Evolutionary conservation across 2,888 invertebrate species (phyloP), one percentile per base, ranked within the genome.

Genomic region (Nomada fucata): DNA sequence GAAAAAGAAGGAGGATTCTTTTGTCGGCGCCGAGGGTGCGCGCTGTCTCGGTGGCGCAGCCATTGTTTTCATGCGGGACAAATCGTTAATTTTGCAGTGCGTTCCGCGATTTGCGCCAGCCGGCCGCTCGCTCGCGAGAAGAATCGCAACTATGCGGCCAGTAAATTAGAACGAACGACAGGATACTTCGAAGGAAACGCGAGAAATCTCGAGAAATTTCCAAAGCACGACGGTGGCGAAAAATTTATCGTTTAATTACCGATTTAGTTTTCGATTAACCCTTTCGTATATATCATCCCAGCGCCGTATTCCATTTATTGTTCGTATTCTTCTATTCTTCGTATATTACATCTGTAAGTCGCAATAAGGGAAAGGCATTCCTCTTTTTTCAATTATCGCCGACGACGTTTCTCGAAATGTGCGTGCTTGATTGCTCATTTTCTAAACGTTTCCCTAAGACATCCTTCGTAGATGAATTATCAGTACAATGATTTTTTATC

Each of bases 61-160:
- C 82, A 78, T 85, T 84, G 77, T 75, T 78, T 68, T 64, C 75
- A 82, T 76, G 76, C 86, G 85, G 72, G 63, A 55, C 72, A 73
- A 73, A 73, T 83, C 11, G 78, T 77, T 78, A 81, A 83, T 85
- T 85, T 85, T 76, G 73, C 81, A 77, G 79, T 77, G 55, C 59
- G 74, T 77, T 83, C 74, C 81, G 65, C 83, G 57, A 82, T 86
- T 69, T 79, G 84, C 69, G 68, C 71, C 83, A 83, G 44, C 13
- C 64, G 73, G 10, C 59, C 73, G 55, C 73, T 63, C 72, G 53
- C 44, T 68, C 65, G 74, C 61, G 59, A 52, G 50, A 65, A 57
- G 70, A 67, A 59, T 68, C 68, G 47, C 70, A 29, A 47, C 47
- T 70, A 70, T 60, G 47, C 36, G 70, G 47, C 47, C 70, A 2